Base-by-base conservation (phyloP, 2,113 vertebrate genomes). In the Aldabrachelys gigantea region DNA sequence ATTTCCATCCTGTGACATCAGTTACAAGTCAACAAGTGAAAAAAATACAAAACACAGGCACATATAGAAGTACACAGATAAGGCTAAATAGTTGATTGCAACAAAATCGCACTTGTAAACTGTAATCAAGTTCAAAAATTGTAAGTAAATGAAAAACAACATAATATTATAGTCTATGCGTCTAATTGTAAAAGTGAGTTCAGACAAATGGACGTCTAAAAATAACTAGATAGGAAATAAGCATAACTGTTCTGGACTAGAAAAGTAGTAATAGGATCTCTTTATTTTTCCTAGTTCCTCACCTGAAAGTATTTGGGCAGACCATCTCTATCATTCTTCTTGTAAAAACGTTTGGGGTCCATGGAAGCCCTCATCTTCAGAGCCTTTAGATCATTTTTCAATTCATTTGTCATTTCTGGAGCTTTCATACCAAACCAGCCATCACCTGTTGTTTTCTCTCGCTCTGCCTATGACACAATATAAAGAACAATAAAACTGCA, bases 381-480 rank as follows among this genome's bases (percentile, higher is more conserved):
- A 76, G 99, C 98, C 86, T 98, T 98, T 38, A 99, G 98, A 93
- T 99, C 99, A 69, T 98, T 99, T 96, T 98, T 99, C 85, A 99
- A 96, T 94, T 99, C 99, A 35, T 97, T 98, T 4, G 99, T 98
- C 92, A 99, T 78, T 97, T 99, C 99, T 8, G 99, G 99, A 57
- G 99, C 99, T 98, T 99, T 99, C 99, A 99, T 99, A 87, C 99
- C 99, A 98, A 99, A 99, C 99, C 99, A 99, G 53, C 98, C 98
- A 5, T 98, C 98, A 54, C 99, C 99, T 21, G 99, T 98, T 29
- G 99, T 99, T 95, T 99, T 99, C 21, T 97, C 98, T 94, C 98
- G 98, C 91, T 99, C 99, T 91, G 95, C 98, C 99, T 99, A 95
- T 90, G 96, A 97, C 93, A 80, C 52, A 97, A 90, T 72, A 95